Evolutionary conservation across 2,113 vertebrate genomes (phyloP), one percentile per base, ranked within the genome.

Genomic region (Dendropsophus ebraccatus): DNA sequence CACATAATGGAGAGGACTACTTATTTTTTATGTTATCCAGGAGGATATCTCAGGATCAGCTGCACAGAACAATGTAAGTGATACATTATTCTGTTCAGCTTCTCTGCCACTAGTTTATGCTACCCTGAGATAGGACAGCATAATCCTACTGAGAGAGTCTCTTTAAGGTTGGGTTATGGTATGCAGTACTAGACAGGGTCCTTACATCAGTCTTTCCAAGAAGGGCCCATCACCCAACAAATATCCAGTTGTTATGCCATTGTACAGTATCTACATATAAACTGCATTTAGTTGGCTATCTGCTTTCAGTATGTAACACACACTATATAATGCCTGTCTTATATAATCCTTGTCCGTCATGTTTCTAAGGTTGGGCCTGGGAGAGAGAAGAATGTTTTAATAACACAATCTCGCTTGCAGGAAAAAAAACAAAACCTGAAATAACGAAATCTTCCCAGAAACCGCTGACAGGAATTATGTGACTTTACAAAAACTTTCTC

Each of bases 401-500:
- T 21, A 79, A 80, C 77, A 62, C 12, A 3, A 58, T 80, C 35
- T 17, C 14, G 56, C 32, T 35, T 23, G 30, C 70, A 74, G 82
- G 72, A 84, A 84, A 84, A 76, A 9, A 75, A 54, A 60, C n/a
- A 58, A 16, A 75, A 84, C 70, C 45, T 84, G 54, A 75, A 83
- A 83, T 83, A 75, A 83, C 50, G 41, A 60, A 52, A 82, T 45
- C 47, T 73, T 58, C 54, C 0, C 30, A 58, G 32, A 73, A 58
- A 32, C 52, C 45, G 37, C 70, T 50, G 70, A 28, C 72, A 62
- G 70, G 35, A 76, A 76, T 75, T 56, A 60, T 84, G 70, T 28
- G 82, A 58, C 37, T 75, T 83, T 21, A 49, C 35, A 3, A 16
- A 16, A 72, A 83, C 45, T 35, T 50, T 60, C 14, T 84, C 52